These are phyloP conservation scores for Mya arenaria DNA, from an alignment of 1,140 invertebrate species.

Conservation along the genomic window DNA sequence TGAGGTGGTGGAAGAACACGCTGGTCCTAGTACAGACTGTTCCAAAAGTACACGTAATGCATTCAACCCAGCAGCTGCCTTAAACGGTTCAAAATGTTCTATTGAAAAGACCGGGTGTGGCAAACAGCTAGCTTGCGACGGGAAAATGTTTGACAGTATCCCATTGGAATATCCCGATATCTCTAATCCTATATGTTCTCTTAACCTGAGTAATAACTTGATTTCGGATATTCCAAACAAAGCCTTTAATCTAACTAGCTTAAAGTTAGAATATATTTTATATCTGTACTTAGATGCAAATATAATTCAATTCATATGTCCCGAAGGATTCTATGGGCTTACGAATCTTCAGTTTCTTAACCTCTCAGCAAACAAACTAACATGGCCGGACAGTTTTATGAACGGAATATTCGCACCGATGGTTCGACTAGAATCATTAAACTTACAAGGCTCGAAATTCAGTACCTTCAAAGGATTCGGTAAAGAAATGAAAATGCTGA, in stretches of 20 bases:
- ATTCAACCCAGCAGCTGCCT: no score
- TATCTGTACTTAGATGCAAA: neutral
- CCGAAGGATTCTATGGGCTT: constrained; percentile 1
- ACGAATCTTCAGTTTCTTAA: constrained; percentile 23
- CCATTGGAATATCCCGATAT: no score
- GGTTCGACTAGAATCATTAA: neutral
- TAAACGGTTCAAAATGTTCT: no score
- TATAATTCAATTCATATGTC: neutral
- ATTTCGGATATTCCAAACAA: neutral
- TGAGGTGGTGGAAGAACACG: no score
- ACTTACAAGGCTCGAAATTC: constrained; percentile 10
- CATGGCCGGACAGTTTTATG: constrained; percentile 16
- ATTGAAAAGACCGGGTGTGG: no score
- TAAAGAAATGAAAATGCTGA: neutral
- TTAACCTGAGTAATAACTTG: neutral
- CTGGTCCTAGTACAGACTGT: no score
- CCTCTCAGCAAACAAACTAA: constrained; percentile 4
- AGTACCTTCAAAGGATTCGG: constrained; percentile 7
- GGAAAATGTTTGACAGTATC: no score
- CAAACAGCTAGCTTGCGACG: no score
- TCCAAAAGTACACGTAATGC: no score
- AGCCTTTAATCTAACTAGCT: neutral
- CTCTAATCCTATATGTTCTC: no score
- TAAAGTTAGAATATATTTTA: neutral
- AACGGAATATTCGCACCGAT: constrained; percentile 16